Base-by-base conservation (phyloP, 30 jellyfish, hydroid and myxozoan species). In the Mastigias papua region DNA sequence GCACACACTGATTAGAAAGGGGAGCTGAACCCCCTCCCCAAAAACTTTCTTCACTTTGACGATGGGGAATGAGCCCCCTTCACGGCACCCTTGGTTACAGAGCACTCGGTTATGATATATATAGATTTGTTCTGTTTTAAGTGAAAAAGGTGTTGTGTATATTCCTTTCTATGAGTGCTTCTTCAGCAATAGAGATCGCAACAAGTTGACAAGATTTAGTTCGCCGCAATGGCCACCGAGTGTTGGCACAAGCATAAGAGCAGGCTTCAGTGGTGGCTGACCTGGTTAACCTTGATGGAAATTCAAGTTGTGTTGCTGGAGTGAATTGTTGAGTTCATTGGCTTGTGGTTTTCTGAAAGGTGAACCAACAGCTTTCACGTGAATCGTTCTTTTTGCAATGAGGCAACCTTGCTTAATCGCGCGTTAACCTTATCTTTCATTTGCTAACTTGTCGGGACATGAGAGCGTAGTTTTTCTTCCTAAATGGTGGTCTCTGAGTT, bases 361-460 rank as follows among this genome's bases (percentile, higher is more conserved):
- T 63, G 35, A 63, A 63, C 46, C 74, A 63, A 27, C 0, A 42
- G 13, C 5, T 13, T 63, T 63, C 19, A 63, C 42, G 35, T 63
- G 46, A 63, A 63, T 63, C 74, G 74, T 25, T 7, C 33, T 27
- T 63, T 20, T 23, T 23, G 35, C 74, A 10, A 37, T 15, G 37
- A 17, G 74, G 74, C 17, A 10, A 25, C 35, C 42, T 63, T 63
- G 42, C 42, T n/a, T 63, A 27, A 63, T 63, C 74, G 27, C 23
- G 6, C 67, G 67, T 21, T 54, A 54, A 54, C 67, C 26, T 21
- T 54, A 10, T 54, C 67, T 16, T 21, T 54, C 25, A 54, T 54
- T 54, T 54, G 7, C 17, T 22, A 63, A 63, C 74, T 27, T 25
- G 74, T 63, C 74, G 5, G 74, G 74, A 63, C 42, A 63, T 7